Percentiles rank a stretch among this genome's conserved stretches.
Evolutionary conservation across 1,140 invertebrate species (phyloP).

Genomic region (Dendroctonus ponderosae): DNA sequence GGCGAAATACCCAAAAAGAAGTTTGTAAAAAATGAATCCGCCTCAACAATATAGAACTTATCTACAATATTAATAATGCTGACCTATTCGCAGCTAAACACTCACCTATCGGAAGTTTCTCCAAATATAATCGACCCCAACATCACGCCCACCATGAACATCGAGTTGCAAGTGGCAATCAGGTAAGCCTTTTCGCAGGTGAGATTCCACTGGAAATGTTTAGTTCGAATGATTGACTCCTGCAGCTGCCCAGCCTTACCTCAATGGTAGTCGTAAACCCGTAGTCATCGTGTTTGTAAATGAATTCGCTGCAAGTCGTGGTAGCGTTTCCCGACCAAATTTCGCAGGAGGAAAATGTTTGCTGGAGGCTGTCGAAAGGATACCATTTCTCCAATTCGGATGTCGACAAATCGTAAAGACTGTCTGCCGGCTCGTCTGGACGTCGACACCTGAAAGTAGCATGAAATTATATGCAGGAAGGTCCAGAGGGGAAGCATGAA

Average conservation of each 20-base stretch:
- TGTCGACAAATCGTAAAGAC: conserved; percentile 52
- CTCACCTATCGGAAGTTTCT: conserved; percentile 69
- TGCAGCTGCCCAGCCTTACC: no score
- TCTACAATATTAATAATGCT: no score
- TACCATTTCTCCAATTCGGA: conserved; percentile 55
- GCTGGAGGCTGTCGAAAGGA: conserved; percentile 53
- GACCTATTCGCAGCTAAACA: no score
- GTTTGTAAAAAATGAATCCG: no score
- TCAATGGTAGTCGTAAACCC: conserved; percentile 64
- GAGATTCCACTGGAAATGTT: conserved; percentile 64
- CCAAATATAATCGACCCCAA: conserved; percentile 77
- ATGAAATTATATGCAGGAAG: no score
- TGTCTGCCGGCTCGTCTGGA: conserved; percentile 57
- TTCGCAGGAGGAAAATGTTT: conserved; percentile 55
- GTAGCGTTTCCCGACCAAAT: conserved; percentile 43
- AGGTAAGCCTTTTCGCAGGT: conserved; percentile 71
- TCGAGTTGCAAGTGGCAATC: conserved; percentile 66
- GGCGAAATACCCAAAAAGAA: neutral
- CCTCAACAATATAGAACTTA: no score
- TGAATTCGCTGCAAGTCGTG: conserved; percentile 55
- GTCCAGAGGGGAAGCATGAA: no score
- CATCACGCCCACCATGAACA: conserved; percentile 82
- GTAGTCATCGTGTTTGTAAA: conserved; percentile 62
- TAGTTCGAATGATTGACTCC: conserved; percentile 7
- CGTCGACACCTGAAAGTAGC: conserved; percentile 58